Conservation (phyloP, 1,140 invertebrate species). For the Periplaneta americana region DNA sequence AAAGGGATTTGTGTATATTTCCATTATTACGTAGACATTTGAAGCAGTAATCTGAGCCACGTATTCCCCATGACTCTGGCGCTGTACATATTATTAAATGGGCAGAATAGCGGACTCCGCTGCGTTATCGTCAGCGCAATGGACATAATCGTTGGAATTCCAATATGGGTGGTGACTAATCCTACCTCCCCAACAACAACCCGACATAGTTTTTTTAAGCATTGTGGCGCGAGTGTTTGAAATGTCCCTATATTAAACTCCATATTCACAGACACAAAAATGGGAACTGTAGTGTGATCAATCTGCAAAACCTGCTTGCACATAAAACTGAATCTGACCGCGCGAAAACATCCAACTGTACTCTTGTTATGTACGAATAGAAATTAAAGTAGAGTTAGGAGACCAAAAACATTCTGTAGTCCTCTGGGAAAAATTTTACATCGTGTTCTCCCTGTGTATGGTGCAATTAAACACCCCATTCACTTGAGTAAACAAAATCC, state of each 20-base stretch:
- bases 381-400: background rate
- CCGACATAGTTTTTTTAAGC: background rate
- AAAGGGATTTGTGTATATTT: background rate
- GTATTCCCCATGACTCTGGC: background rate
- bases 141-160: background rate
- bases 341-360: background rate
- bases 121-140: background rate
- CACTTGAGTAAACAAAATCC: background rate
- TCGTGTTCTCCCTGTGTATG: background rate
- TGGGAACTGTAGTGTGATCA: background rate
- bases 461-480: background rate
- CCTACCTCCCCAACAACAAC: background rate
- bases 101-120: background rate
- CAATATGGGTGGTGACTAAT: background rate
- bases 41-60: too few relatives aligned
- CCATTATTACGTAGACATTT: background rate
- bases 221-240: background rate
- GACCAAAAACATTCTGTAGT: too few relatives aligned
- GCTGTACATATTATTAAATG: background rate
- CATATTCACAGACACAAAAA: background rate
- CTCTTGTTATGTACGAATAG: background rate
- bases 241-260: background rate
- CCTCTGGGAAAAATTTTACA: background rate
- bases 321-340: background rate
- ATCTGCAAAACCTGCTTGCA: background rate